phyloP scores from a whole-genome alignment of 2,113 vertebrate genomes.

The Gyps fulvus region DNA sequence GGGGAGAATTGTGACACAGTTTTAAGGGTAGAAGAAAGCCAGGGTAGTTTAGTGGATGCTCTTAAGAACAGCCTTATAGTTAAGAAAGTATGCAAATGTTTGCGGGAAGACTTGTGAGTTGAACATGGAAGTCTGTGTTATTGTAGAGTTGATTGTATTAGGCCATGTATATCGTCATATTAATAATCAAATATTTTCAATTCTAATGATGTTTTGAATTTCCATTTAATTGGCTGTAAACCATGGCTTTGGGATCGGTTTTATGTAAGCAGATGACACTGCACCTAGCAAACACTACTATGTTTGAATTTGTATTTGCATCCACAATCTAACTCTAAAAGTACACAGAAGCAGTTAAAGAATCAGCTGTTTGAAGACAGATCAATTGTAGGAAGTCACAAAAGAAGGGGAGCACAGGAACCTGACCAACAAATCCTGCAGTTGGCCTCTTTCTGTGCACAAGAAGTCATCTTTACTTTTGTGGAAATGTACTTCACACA shows the following conservation, averaged over 20 bases:
- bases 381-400: background rate
- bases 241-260: background rate
- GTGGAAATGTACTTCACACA: background rate
- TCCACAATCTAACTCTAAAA: background rate
- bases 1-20: background rate
- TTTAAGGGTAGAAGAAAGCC: background rate
- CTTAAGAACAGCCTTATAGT: background rate
- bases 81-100: background rate
- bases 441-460: background rate
- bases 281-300: background rate
- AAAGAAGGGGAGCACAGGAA: background rate
- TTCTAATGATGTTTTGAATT: background rate
- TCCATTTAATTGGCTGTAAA: background rate
- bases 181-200: background rate
- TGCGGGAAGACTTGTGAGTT: background rate
- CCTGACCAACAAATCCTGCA: background rate
- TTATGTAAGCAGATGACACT: background rate
- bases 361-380: background rate
- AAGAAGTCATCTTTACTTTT: background rate
- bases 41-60: background rate
- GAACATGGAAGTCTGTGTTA: background rate
- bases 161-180: background rate
- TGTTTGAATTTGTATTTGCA: background rate
- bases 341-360: background rate
- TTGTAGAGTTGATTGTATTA: background rate